Base-by-base conservation (phyloP, 2,888 invertebrate species). In the Ornithoptera priamus region DNA sequence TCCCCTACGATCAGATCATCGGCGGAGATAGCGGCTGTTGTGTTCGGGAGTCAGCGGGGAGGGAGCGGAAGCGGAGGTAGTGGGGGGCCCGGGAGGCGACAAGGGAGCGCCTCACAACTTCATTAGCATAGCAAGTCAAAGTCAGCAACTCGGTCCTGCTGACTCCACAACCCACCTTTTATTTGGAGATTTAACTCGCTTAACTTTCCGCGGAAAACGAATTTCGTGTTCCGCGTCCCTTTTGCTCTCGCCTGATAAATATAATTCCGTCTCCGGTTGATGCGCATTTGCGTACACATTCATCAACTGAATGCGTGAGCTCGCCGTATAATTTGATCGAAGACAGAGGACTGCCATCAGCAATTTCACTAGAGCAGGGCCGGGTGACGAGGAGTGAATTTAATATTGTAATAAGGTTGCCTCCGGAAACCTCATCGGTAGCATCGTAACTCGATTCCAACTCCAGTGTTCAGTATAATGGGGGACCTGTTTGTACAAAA, bases 171-270 rank as follows among this genome's bases (percentile, higher is more conserved):
- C 84, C 81, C 81, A 90, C 89, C 89, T 90, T 89, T 88, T 90
- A 90, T 89, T 88, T 87, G 85, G 82, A 84, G 87, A 88, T 88
- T 92, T 90, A 88, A 91, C 89, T 89, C 87, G 86, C 85, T 90
- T 89, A 88, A 86, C 85, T 86, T 88, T 87, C 83, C 83, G 81
- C 82, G 81, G 81, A 81, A 83, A 87, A 85, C 83, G 87, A 86
- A 87, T 85, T 85, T 84, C 76, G 74, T 74, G 75, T 75, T 73
- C 61, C 59, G 73, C 77, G 74, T 84, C 84, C 76, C 78, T 83
- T 76, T 86, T 80, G 62, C 80, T 74, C 82, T 72, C 74, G 68
- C 72, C 71, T 73, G 70, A 73, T 74, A 76, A 78, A 79, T 75
- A 78, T 81, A 79, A 75, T 78, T 76, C 78, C 65, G 73, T 81